Evolutionary conservation across 2,888 invertebrate genomes (phyloP).

Genomic region (Philopedon plagiatum): DNA sequence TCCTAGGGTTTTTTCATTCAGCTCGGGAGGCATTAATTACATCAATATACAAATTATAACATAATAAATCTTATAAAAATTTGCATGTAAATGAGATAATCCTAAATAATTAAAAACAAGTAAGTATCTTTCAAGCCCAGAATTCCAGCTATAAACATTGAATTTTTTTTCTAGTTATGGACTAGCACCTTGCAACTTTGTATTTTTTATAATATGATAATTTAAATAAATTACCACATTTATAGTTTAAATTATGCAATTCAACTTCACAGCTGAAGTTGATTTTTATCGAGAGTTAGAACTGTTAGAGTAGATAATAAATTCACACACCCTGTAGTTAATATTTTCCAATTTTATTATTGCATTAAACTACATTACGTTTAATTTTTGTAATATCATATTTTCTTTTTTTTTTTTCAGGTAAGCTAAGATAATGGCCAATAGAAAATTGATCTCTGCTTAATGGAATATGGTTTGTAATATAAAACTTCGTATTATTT

Average conservation of each 20-base stretch:
- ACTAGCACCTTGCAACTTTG: too few relatives aligned
- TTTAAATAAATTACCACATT: too few relatives aligned
- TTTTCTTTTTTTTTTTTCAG: constrained; percentile 35
- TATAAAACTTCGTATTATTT: constrained; percentile 41
- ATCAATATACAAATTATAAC: too few relatives aligned
- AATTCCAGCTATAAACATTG: too few relatives aligned
- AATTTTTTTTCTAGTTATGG: too few relatives aligned
- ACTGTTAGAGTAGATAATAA: background rate
- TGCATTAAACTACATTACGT: background rate
- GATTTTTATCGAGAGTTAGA: too few relatives aligned
- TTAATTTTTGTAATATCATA: background rate
- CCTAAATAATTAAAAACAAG: too few relatives aligned
- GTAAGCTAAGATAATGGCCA: constrained; percentile 22
- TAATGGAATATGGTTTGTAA: constrained; percentile 45
- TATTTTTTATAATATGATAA: too few relatives aligned
- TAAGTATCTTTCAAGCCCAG: too few relatives aligned
- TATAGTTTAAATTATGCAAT: too few relatives aligned
- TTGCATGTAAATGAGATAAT: background rate
- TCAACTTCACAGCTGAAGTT: too few relatives aligned
- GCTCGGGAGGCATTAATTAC: background rate
- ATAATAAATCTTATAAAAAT: background rate
- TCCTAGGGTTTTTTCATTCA: background rate
- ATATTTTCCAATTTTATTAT: background rate
- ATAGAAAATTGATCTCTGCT: constrained; percentile 32
- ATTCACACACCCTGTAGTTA: background rate